Percentiles rank a stretch among this genome's conserved stretches.
phyloP scores from a whole-genome alignment of 2,888 invertebrate species.

The Osmoderma eremita region DNA sequence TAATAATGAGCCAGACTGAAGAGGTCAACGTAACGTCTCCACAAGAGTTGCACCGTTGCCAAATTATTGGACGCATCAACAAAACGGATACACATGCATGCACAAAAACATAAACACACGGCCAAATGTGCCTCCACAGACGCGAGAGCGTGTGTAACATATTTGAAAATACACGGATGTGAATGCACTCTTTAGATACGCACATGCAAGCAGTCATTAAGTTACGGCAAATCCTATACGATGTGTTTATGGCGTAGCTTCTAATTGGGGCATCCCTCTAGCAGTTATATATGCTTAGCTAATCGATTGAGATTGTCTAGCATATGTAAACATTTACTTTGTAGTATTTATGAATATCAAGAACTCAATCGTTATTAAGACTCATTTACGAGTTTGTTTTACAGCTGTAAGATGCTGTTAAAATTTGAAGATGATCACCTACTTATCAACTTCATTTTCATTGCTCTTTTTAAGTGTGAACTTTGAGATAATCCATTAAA shows the following conservation, averaged over 20 bases:
- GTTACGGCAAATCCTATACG: not conserved
- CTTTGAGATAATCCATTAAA: too few relatives aligned
- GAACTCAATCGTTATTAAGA: too few relatives aligned
- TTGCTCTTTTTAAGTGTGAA: too few relatives aligned
- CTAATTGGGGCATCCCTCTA: too few relatives aligned
- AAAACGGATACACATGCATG: constrained; percentile 19
- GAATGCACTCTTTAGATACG: constrained; percentile 26
- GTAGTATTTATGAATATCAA: too few relatives aligned
- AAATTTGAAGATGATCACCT: too few relatives aligned
- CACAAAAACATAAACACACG: constrained; percentile 6
- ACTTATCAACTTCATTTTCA: too few relatives aligned
- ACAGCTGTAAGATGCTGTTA: too few relatives aligned
- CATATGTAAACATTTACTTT: too few relatives aligned
- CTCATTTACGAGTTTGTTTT: too few relatives aligned
- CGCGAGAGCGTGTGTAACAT: constrained; percentile 29
- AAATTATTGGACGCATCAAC: constrained; percentile 34
- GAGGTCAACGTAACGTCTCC: constrained; percentile 34
- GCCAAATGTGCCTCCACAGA: constrained; percentile 1
- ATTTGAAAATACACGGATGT: constrained; percentile 31
- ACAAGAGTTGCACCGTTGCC: constrained; percentile 34
- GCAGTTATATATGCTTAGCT: too few relatives aligned
- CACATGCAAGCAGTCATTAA: not conserved
- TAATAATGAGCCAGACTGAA: constrained; percentile 32
- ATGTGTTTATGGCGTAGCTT: not conserved
- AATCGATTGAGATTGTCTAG: too few relatives aligned